Percentiles rank a stretch among this genome's conserved stretches.
These are phyloP conservation scores for Prenolepis imparis DNA, from an alignment of 2,888 invertebrate genomes.

Conservation along the genomic window DNA sequence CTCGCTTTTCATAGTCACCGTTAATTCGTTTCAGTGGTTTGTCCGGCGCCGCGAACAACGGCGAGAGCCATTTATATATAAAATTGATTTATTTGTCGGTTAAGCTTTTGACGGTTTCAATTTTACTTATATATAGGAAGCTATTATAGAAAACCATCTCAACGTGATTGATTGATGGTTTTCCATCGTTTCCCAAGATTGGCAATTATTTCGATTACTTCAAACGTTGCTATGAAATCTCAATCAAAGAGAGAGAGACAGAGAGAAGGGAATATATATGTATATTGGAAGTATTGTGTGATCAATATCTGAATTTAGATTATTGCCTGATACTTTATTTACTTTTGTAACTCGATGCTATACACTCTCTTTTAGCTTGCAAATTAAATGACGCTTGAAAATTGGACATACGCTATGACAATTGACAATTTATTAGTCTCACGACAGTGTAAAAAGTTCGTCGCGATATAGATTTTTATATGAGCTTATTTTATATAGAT, in stretches of 20 bases:
- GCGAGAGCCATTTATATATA: constrained; percentile 13
- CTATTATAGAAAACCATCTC: constrained; percentile 9
- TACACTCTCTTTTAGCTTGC: neutral
- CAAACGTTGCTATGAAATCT: neutral
- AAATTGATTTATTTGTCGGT: constrained; percentile 47
- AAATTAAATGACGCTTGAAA: neutral
- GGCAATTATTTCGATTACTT: constrained; percentile 20
- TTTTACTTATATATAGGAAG: constrained; percentile 24
- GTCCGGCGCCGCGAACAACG: constrained; percentile 26
- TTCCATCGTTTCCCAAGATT: neutral
- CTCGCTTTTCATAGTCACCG: constrained; percentile 6
- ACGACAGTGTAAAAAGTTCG: constrained; percentile 2
- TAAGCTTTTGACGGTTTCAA: constrained; percentile 35
- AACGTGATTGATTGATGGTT: constrained; percentile 20
- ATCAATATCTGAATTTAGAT: constrained; percentile 9
- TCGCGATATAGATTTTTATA: neutral
- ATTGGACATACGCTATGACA: neutral
- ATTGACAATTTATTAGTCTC: neutral
- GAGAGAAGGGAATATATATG: neutral
- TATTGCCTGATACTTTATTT: neutral
- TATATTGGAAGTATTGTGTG: neutral
- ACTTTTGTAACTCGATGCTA: neutral
- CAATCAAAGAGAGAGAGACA: neutral
- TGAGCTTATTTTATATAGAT: neutral
- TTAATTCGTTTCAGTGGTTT: constrained; percentile 50